Base-by-base conservation (phyloP, 2,113 vertebrate genomes). In the Pao palembangensis region DNA sequence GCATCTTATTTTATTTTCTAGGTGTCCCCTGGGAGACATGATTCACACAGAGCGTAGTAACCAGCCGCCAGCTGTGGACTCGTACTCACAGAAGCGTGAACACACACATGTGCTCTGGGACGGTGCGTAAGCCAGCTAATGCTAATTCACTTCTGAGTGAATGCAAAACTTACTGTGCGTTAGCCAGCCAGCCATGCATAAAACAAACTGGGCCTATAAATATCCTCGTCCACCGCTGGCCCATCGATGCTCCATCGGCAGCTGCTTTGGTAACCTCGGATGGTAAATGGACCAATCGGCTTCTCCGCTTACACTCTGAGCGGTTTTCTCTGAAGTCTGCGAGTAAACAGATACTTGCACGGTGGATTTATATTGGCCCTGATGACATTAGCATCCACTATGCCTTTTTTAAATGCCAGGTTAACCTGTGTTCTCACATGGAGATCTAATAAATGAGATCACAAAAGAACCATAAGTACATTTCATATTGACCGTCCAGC, bases 201-300 rank as follows among this genome's bases (percentile, higher is more conserved):
- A 85, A 83, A 62, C 65, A 53, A 76, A 59, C 68, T 50, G 42
- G 43, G 23, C 65, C 84, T 82, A 88, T 72, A 84, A 88, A 87
- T 80, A 88, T 76, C 73, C 57, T 60, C 34, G 56, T 60, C 67
- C 55, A 66, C 67, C 61, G 28, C 62, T 53, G 46, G 69, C 59
- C 62, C 62, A 74, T 44, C 21, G 57, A 64, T 68, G 47, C n/a
- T 47, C 59, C 44, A 2, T 60, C 56, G 20, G 38, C 67, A 51
- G 48, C 50, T 44, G 51, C 46, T 28, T 51, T 51, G 66, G 31
- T 18, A 28, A 60, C 65, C 46, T 66, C 57, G 50, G 41, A 38
- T 51, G 44, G 49, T 50, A 76, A 86, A 67, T 58, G 49, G 44
- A 51, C 55, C 55, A 25, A 64, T 60, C 49, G 15, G 72, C 69